Base-by-base conservation (phyloP, 2,888 invertebrate species). In the Megastigmus dorsalis region DNA sequence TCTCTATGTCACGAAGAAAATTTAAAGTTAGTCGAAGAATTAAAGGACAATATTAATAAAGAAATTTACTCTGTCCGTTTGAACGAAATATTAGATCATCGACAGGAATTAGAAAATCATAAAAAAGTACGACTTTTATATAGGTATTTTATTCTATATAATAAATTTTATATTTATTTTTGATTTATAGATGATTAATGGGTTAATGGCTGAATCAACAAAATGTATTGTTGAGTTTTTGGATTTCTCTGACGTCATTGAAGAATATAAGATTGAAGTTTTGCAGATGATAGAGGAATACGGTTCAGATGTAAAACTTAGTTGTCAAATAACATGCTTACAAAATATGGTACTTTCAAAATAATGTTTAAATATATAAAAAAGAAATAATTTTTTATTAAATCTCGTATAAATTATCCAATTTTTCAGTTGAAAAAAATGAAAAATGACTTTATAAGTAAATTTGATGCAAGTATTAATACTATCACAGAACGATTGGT, bases 271-370 rank as follows among this genome's bases (percentile, higher is more conserved):
- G 18, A 2, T 10, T 0, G 41, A 73, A 65, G 30, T 62, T 9
- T 63, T 72, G 6, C 28, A 72, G 18, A 48, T 59, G 36, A 9
- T 75, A 3, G 36, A 65, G 2, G 66, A 77, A 30, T 72, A 76
- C 26, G 36, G 77, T 23, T 15, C 33, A 7, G 45, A 48, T n/a
- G 52, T 48, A 33, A 77, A 67, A 48, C 75, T 60, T 23, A 78
- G 74, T 6, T 26, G 60, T 26, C 74, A 75, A 62, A 41, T 79
- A n/a, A 75, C 50, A 41, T 77, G 77, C 55, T 70, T 79, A n/a
- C 65, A 72, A 48, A 78, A 78, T 28, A 76, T 77, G 78, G 80
- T 80, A 70, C 20, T 41, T 62, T n/a, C n/a, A n/a, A n/a, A n/a
- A n/a, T n/a, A n/a, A n/a, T n/a, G n/a, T n/a, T n/a, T n/a, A n/a